These are phyloP conservation scores for Lamellibrachia columna DNA, from an alignment of 2,888 invertebrate genomes.

Conservation along the genomic window DNA sequence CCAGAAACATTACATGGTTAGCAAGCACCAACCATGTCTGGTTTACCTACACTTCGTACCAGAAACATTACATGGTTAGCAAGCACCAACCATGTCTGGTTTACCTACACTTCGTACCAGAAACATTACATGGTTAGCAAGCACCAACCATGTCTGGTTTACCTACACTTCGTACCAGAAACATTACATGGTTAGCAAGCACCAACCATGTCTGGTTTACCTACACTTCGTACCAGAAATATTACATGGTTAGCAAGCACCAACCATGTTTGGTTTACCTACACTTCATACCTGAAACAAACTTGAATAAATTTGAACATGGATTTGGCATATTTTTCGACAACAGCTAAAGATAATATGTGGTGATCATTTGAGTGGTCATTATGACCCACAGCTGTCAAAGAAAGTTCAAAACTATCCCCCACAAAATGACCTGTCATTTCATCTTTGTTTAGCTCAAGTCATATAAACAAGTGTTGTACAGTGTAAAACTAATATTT, in stretches of 20 bases:
- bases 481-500: background rate
- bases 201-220: too few relatives aligned
- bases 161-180: too few relatives aligned
- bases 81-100: too few relatives aligned
- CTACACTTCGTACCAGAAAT: background rate
- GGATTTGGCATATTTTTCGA: background rate
- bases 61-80: too few relatives aligned
- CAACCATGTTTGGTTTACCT: too few relatives aligned
- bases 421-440: background rate
- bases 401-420: background rate
- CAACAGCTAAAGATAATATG: background rate
- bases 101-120: background rate
- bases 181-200: too few relatives aligned
- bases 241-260: background rate
- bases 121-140: background rate
- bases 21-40: too few relatives aligned
- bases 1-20: background rate
- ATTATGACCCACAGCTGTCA: background rate
- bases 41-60: too few relatives aligned
- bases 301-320: background rate
- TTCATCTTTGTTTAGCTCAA: background rate
- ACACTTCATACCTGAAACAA: background rate
- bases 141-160: too few relatives aligned
- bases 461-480: background rate
- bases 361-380: background rate